A percentile compares a stretch with the other conserved stretches of the same genome.
These are phyloP conservation scores for Teleopsis dalmanni DNA, from an alignment of 1,140 invertebrate species.

Conservation along the genomic window DNA sequence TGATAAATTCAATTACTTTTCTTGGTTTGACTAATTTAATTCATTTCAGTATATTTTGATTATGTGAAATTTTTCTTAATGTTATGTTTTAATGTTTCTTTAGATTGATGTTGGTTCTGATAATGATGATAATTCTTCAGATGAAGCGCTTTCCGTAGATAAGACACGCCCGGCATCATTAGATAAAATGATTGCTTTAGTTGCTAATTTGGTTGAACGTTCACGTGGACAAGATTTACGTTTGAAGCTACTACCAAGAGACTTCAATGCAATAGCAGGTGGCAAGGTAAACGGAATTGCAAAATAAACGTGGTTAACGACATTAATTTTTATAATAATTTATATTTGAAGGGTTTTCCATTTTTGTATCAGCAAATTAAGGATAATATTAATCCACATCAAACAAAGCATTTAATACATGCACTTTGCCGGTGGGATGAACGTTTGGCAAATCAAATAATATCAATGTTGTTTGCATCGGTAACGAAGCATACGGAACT, in stretches of 20 bases:
- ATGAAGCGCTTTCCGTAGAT: slow-evolving; percentile 48
- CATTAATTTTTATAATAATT: slow-evolving; percentile 8
- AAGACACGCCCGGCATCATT: slow-evolving; percentile 81
- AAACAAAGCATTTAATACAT: slow-evolving; percentile 86
- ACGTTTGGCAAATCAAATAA: slow-evolving; percentile 71
- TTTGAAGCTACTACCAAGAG: slow-evolving; percentile 67
- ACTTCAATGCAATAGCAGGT: slow-evolving; percentile 74
- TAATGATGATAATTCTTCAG: slow-evolving; percentile 64
- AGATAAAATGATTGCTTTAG: slow-evolving; percentile 92
- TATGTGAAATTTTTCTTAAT: background rate
- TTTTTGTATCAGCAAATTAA: slow-evolving; percentile 91
- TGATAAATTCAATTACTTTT: too few species aligned
- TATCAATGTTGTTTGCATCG: slow-evolving; percentile 81
- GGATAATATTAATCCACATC: slow-evolving; percentile 84
- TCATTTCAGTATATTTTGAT: background rate
- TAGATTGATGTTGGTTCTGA: slow-evolving; percentile 61
- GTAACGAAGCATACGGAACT: slow-evolving; percentile 82
- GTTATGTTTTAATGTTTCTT: background rate
- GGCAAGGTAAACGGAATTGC: slow-evolving; percentile 53
- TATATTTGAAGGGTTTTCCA: slow-evolving; percentile 65
- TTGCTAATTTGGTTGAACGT: slow-evolving; percentile 79
- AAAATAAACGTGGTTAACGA: background rate
- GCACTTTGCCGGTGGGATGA: slow-evolving; percentile 87
- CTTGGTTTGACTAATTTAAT: background rate
- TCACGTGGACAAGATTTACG: slow-evolving; percentile 68